Evolutionary conservation across 1,140 invertebrate species (phyloP), one percentile per base, ranked within the genome.

Genomic region (Agrilus planipennis): DNA sequence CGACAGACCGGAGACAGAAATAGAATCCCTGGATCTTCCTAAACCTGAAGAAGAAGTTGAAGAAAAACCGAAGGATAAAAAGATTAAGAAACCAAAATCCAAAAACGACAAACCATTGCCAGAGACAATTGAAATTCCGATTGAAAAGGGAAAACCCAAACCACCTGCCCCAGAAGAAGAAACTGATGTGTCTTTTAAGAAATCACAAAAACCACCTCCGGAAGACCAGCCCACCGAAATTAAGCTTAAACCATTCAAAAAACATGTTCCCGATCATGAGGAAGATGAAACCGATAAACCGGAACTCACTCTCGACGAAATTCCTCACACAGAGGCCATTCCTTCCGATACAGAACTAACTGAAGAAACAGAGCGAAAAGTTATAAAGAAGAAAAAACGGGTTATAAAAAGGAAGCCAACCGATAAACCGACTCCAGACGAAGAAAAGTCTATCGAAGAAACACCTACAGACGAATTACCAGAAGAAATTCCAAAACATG

Each of bases 171-270:
- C 63, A 25, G 57, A 67, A 30, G 63, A 73, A 49, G 62, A 72
- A 49, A 61, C 64, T 3, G 61, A 71, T 28, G 53, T 77, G 3
- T 73, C 71, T 50, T 75, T 76, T 42, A 69, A 67, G 47, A 75
- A 68, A 45, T 70, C 73, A 14, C 45, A 58, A 39, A 60, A 57
- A 44, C 59, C 71, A 18, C 64, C 63, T 47, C 66, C 69, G 1
- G 69, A 72, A 50, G 70, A 76, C 36, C 52, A 62, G 30, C 61
- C 62, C 0, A 67, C 71, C 45, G 46, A 64, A 45, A 64, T 75
- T 18, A 70, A 47, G 32, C 46, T 77, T 0, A 76, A 76, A 51
- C 64, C 65, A 2, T 70, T 73, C 53, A 63, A 62, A 12, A 67
- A 69, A 56, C 56, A 61, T 6, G 56, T 62, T 45, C 55, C 62